A percentile compares a stretch with the other conserved stretches of the same genome.
These are phyloP conservation scores for Disparrhopalites patrizii DNA, from an alignment of 2,888 invertebrate genomes.

Conservation along the genomic window DNA sequence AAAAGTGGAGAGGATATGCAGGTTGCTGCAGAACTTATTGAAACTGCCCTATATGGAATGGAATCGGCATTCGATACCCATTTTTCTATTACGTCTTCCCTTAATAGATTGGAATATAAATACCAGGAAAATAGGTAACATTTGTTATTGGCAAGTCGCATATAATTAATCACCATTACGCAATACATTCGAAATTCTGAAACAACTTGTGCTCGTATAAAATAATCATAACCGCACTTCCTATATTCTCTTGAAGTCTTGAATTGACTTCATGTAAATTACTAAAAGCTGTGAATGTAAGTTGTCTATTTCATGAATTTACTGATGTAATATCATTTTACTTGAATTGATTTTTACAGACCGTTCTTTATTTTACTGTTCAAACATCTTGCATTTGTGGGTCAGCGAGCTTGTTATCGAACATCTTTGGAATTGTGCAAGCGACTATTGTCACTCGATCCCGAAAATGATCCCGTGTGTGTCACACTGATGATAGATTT, in stretches of 20 bases:
- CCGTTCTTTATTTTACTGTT: constrained; percentile 75
- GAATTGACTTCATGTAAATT: too few relatives aligned
- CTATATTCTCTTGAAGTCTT: too few relatives aligned
- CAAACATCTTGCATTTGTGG: constrained; percentile 72
- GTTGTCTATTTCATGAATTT: too few relatives aligned
- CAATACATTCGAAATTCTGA: too few relatives aligned
- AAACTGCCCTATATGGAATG: constrained; percentile 69
- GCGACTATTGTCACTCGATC: constrained; percentile 71
- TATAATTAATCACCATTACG: too few relatives aligned
- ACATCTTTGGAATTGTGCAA: constrained; percentile 86
- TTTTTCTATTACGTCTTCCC: constrained; percentile 70
- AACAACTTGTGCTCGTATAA: too few relatives aligned
- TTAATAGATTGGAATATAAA: constrained; percentile 70
- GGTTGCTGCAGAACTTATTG: constrained; percentile 72
- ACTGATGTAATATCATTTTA: constrained; percentile 5
- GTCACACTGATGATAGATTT: constrained; percentile 73
- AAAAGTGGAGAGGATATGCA: constrained; percentile 72
- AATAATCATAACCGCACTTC: too few relatives aligned
- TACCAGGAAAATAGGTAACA: constrained; percentile 72
- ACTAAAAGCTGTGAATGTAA: too few relatives aligned
- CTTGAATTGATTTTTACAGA: constrained; percentile 53
- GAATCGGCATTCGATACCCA: constrained; percentile 75
- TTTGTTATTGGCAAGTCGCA: constrained; percentile 6
- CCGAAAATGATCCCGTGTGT: constrained; percentile 71
- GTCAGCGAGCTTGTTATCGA: constrained; percentile 73